phyloP scores from a whole-genome alignment of 2,797 vertebrate genomes.

The Dicrostonyx torquatus region DNA sequence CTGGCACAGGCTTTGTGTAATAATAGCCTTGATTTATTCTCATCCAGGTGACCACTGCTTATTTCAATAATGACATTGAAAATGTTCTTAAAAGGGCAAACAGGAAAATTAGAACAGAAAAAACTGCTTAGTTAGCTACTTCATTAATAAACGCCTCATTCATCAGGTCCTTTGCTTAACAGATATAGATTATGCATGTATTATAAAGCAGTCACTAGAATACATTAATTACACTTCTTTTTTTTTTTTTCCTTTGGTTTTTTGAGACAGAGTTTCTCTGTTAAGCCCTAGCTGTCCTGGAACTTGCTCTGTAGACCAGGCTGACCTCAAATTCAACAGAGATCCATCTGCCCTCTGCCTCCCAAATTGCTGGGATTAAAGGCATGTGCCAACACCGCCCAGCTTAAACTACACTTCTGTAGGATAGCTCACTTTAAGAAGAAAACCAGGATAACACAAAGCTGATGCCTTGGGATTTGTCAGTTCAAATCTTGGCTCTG shows the following conservation, averaged over 20 bases:
- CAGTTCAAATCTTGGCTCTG: conserved; percentile 28
- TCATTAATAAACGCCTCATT: background rate
- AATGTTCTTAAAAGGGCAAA: conserved; percentile 34
- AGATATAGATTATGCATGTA: background rate
- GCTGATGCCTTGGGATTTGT: background rate
- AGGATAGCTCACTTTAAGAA: conserved; percentile 29
- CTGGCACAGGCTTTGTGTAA: background rate
- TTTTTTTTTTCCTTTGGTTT: too few species aligned
- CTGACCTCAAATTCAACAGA: too few species aligned
- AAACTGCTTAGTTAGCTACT: background rate
- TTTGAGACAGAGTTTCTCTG: too few species aligned
- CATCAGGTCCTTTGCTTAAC: background rate
- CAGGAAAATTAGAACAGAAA: conserved; percentile 3
- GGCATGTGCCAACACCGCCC: too few species aligned
- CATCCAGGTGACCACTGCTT: conserved; percentile 2
- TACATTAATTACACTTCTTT: background rate
- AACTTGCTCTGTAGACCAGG: too few species aligned
- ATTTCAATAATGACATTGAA: conserved; percentile 46
- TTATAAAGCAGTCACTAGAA: conserved; percentile 22
- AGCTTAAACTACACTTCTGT: background rate
- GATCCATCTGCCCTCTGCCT: too few species aligned
- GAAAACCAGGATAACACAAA: conserved; percentile 30
- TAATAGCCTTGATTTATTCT: conserved; percentile 3
- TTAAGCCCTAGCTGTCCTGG: too few species aligned
- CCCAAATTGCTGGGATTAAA: too few species aligned